phyloP scores from a whole-genome alignment of 2,888 invertebrate species.

The Vannuccia rotundouncinata region DNA sequence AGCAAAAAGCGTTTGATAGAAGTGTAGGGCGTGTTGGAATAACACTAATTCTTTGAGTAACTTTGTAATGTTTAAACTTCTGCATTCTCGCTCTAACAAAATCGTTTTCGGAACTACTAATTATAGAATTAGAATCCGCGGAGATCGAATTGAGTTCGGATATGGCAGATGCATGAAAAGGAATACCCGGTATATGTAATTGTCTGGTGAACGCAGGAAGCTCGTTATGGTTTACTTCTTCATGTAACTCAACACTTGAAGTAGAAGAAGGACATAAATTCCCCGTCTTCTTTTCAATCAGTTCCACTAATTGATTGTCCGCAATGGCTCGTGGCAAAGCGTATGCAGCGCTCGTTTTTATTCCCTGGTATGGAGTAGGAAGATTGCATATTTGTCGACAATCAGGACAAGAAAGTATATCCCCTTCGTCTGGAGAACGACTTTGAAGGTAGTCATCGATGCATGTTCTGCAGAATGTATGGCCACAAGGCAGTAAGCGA shows the following conservation, averaged over 20 bases:
- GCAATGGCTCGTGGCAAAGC: constrained; percentile 29
- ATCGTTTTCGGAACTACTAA: neutral
- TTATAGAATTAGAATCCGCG: neutral
- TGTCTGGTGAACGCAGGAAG: neutral
- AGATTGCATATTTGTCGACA: constrained; percentile 20
- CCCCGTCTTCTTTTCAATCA: constrained; percentile 4
- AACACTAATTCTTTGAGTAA: neutral
- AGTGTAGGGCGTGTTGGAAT: neutral
- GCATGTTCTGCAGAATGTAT: constrained; percentile 32
- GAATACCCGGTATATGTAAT: neutral
- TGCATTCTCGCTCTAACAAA: neutral
- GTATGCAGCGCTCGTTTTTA: neutral
- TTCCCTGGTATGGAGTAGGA: neutral
- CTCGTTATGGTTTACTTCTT: neutral
- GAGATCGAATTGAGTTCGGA: neutral
- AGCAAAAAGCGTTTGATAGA: neutral
- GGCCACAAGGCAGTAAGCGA: constrained; percentile 31
- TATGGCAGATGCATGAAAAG: neutral
- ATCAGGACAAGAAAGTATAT: constrained; percentile 9
- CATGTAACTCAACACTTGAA: no score
- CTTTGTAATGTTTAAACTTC: neutral
- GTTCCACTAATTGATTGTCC: constrained; percentile 18
- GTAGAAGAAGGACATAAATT: no score
- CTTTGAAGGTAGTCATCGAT: constrained; percentile 1
- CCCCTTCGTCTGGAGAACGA: neutral